phyloP scores from a whole-genome alignment of 2,797 vertebrate species.

The Thaleichthys pacificus region DNA sequence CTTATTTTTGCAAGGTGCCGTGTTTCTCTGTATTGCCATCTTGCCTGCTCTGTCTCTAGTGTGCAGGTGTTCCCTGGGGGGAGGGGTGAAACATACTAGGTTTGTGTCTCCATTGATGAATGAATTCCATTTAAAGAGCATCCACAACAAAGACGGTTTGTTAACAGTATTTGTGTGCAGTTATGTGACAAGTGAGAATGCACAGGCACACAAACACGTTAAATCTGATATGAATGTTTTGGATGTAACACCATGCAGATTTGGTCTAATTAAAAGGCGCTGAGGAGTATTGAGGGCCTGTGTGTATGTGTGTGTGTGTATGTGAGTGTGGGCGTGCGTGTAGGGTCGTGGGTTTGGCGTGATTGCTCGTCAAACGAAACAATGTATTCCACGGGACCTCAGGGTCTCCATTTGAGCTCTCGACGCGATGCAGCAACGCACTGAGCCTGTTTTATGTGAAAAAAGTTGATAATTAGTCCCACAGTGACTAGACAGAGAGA shows the following conservation, averaged over 20 bases:
- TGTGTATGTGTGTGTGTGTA: constrained; percentile 34
- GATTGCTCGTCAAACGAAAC: constrained; percentile 84
- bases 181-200: constrained; percentile 41
- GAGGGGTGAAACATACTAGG: no score
- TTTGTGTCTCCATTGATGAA: no score
- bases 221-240: not conserved
- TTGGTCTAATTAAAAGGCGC: constrained; percentile 75
- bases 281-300: constrained; percentile 61
- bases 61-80: no score
- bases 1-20: no score
- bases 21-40: no score
- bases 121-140: no score
- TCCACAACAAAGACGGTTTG: no score
- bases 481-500: constrained; percentile 91
- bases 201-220: not conserved
- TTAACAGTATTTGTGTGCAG: constrained; percentile 17
- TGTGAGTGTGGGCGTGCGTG: constrained; percentile 42
- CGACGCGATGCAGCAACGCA: constrained; percentile 77
- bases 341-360: constrained; percentile 68
- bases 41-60: no score
- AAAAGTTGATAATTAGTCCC: constrained; percentile 99
- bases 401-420: constrained; percentile 89
- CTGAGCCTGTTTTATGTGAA: constrained; percentile 85
- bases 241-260: constrained; percentile 51
- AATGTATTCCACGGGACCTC: constrained; percentile 93